phyloP scores from a whole-genome alignment of 1,140 invertebrate genomes.

The Protaetia brevitarsis region DNA sequence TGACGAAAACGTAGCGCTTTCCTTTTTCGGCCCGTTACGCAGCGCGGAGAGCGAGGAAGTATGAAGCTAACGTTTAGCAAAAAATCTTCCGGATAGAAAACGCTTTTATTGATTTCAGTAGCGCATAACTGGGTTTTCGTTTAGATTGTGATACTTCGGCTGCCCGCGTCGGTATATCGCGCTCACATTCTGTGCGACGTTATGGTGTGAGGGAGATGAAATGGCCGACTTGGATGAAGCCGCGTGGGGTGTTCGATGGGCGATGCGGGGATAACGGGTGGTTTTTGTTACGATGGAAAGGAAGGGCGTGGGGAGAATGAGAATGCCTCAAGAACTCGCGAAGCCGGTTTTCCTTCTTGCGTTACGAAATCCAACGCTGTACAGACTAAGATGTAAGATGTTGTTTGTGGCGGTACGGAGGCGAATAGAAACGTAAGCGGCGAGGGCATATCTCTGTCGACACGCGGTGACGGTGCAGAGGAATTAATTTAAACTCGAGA shows the following conservation, averaged over 20 bases:
- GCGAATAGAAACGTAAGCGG: slow-evolving; percentile 1
- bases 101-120: slow-evolving; percentile 66
- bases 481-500: not conserved
- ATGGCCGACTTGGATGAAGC: slow-evolving; percentile 32
- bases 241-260: slow-evolving; percentile 29
- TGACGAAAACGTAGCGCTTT: not conserved
- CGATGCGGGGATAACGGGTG: slow-evolving; percentile 16
- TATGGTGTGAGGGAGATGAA: slow-evolving; percentile 31
- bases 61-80: slow-evolving; percentile 25
- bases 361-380: not conserved
- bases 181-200: slow-evolving; percentile 31
- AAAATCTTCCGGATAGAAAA: slow-evolving; percentile 43
- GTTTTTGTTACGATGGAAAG: slow-evolving; percentile 7
- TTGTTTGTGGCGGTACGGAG: not conserved
- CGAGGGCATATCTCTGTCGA: not conserved
- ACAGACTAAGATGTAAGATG: not conserved
- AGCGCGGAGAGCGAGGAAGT: not conserved
- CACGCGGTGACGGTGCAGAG: not conserved
- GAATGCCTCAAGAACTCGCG: not conserved
- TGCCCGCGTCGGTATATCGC: not conserved
- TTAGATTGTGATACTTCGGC: slow-evolving; percentile 38
- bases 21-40: not conserved
- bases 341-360: slow-evolving; percentile 6
- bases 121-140: slow-evolving; percentile 53
- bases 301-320: not conserved